Evolutionary conservation across 2,888 invertebrate genomes (phyloP).

Genomic region (Orchesella flavescens): DNA sequence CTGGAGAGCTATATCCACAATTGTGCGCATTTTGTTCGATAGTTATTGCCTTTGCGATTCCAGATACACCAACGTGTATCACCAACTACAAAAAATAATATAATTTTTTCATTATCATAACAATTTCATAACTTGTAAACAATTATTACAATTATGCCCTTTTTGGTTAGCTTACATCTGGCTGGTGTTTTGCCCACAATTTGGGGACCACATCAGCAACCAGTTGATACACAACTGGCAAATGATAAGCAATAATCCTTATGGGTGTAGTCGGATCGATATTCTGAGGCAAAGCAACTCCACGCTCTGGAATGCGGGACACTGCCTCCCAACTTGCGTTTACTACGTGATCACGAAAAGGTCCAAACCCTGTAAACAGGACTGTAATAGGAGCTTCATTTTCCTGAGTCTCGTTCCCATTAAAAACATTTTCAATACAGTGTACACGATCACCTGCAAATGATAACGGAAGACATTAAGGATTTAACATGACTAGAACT

Average conservation of each 20-base stretch:
- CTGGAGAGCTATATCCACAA: slow-evolving; percentile 78
- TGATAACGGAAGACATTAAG: background rate
- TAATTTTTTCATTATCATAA: background rate
- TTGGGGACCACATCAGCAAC: slow-evolving; percentile 80
- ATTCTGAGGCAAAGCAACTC: slow-evolving; percentile 67
- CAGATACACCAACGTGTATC: slow-evolving; percentile 87
- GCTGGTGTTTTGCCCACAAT: slow-evolving; percentile 82
- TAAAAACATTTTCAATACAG: slow-evolving; percentile 53
- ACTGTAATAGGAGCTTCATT: slow-evolving; percentile 54
- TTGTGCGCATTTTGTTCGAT: slow-evolving; percentile 82
- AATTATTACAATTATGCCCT: background rate
- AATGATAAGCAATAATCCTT: slow-evolving; percentile 78
- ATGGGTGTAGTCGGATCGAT: slow-evolving; percentile 72
- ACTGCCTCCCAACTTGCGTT: slow-evolving; percentile 92
- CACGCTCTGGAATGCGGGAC: slow-evolving; percentile 76
- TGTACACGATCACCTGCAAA: slow-evolving; percentile 48
- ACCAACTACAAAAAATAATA: slow-evolving; percentile 79
- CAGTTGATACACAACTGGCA: slow-evolving; percentile 83
- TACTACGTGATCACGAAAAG: slow-evolving; percentile 81
- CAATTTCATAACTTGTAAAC: background rate
- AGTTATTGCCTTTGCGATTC: slow-evolving; percentile 78
- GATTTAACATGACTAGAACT: too few relatives aligned
- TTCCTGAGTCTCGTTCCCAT: slow-evolving; percentile 53
- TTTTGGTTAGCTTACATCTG: slow-evolving; percentile 78
- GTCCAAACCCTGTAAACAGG: slow-evolving; percentile 79